phyloP scores from a whole-genome alignment of 2,888 invertebrate genomes.

The Anthoptus insignis region DNA sequence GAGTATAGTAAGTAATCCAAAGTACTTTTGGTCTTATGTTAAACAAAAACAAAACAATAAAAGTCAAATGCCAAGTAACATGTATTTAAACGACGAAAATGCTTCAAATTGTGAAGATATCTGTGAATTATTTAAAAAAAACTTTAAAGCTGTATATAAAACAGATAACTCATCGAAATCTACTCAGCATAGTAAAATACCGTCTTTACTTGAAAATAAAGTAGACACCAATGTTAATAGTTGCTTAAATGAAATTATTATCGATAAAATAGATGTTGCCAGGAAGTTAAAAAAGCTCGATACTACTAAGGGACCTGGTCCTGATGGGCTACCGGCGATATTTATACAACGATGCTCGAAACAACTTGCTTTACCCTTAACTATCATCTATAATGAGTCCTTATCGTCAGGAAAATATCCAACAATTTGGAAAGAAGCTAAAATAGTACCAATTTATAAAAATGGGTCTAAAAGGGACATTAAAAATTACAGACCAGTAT shows the following conservation, averaged over 20 bases:
- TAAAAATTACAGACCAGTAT: neutral
- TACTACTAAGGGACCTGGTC: neutral
- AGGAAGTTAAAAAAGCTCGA: neutral
- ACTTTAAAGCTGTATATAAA: neutral
- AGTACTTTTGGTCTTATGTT: neutral
- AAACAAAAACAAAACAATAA: neutral
- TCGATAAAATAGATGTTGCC: neutral
- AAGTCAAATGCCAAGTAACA: neutral
- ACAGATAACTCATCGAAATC: neutral
- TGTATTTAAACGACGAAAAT: neutral
- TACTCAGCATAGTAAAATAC: no score
- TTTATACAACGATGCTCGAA: neutral
- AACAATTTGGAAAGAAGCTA: neutral
- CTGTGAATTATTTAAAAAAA: neutral
- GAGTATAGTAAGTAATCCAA: neutral
- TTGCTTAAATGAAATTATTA: no score
- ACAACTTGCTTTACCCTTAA: neutral
- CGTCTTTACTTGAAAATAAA: no score
- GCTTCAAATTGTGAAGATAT: neutral
- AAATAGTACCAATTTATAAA: neutral
- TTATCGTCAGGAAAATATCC: neutral
- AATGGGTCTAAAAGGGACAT: neutral
- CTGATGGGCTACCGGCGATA: constrained; percentile 1
- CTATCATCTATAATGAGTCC: neutral
- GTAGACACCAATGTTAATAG: no score